Conservation (phyloP, 2,888 invertebrate genomes). For the Siphonodentalium dalli region DNA sequence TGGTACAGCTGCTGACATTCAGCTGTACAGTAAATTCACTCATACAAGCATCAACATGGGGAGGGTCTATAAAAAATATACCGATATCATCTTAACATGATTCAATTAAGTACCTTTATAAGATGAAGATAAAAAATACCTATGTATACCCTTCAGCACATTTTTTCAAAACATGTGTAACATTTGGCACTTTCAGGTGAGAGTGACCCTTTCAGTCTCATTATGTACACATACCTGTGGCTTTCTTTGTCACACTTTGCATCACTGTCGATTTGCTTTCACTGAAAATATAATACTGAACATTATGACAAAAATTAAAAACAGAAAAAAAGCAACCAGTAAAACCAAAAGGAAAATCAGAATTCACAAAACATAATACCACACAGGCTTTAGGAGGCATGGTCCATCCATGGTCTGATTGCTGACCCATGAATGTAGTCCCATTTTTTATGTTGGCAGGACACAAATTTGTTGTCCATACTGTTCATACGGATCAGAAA, state of each 20-base stretch:
- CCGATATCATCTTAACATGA: neutral
- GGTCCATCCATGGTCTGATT: too few relatives aligned
- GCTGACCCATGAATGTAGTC: too few relatives aligned
- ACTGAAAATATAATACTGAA: slow-evolving; percentile 13
- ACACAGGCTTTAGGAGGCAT: neutral
- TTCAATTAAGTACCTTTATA: slow-evolving; percentile 8
- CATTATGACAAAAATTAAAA: neutral
- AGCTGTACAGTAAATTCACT: too few relatives aligned
- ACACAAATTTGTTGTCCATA: too few relatives aligned
- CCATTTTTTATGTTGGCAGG: too few relatives aligned
- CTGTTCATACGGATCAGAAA: too few relatives aligned
- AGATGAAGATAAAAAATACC: neutral
- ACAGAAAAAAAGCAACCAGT: neutral
- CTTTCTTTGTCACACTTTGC: slow-evolving; percentile 40
- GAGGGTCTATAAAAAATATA: neutral
- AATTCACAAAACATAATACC: neutral
- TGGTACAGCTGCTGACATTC: too few relatives aligned
- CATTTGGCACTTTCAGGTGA: neutral
- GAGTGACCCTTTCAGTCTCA: neutral
- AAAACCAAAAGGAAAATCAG: neutral
- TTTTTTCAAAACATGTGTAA: neutral
- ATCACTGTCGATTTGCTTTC: slow-evolving; percentile 33
- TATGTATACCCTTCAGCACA: neutral
- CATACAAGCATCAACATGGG: too few relatives aligned
- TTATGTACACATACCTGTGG: slow-evolving; percentile 36